Conservation (phyloP, 2,888 invertebrate species). For the Tortrix viridana region DNA sequence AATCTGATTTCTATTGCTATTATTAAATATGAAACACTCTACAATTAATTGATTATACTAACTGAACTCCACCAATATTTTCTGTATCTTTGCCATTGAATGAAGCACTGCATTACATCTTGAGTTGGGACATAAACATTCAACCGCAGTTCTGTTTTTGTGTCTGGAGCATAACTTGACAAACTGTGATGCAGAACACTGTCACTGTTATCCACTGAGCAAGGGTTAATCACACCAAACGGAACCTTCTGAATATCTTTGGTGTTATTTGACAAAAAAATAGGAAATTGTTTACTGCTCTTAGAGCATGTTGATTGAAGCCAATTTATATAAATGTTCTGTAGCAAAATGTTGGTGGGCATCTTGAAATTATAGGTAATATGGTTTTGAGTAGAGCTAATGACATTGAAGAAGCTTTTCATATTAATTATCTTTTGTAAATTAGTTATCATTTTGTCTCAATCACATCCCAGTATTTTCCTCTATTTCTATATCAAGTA, state of each 20-base stretch:
- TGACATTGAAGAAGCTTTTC: constrained; percentile 61
- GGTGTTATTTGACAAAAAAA: constrained; percentile 45
- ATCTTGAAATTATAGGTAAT: constrained; percentile 53
- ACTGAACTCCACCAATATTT: constrained; percentile 95
- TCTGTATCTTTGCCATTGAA: constrained; percentile 90
- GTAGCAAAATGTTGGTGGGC: constrained; percentile 62
- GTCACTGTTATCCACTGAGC: constrained; percentile 43
- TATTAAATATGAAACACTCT: too few relatives aligned
- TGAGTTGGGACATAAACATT: constrained; percentile 72
- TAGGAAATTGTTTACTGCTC: constrained; percentile 60
- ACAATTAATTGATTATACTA: constrained; percentile 49
- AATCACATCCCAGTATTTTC: constrained; percentile 40
- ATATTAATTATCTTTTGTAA: constrained; percentile 57
- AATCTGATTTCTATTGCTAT: too few relatives aligned
- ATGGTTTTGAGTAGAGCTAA: constrained; percentile 45
- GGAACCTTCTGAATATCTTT: constrained; percentile 42
- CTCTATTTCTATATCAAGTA: constrained; percentile 78
- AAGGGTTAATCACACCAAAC: constrained; percentile 55
- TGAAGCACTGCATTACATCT: constrained; percentile 86
- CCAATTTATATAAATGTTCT: constrained; percentile 70
- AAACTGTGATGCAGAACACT: constrained; percentile 47
- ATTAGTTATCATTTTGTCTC: constrained; percentile 71
- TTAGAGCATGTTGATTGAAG: constrained; percentile 60
- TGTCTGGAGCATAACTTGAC: constrained; percentile 44
- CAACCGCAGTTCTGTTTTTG: constrained; percentile 59